phyloP scores from a whole-genome alignment of 2,797 vertebrate species.

The Nannoperca australis region DNA sequence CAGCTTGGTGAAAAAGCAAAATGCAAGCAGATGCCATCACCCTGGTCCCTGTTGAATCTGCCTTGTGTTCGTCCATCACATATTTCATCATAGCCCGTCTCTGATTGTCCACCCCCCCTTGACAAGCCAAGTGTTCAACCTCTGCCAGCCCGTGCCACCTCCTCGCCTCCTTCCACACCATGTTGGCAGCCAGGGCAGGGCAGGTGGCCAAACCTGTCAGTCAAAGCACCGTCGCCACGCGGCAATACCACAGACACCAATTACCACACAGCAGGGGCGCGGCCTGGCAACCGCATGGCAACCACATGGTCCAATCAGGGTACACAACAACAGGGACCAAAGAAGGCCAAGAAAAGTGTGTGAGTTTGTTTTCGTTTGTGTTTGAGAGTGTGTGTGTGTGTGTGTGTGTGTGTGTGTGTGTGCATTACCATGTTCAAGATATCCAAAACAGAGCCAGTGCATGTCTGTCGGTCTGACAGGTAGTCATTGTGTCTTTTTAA shows the following conservation, averaged over 20 bases:
- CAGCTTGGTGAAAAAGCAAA: not conserved
- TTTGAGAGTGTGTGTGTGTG: constrained; percentile 31
- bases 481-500: constrained; percentile 72
- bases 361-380: constrained; percentile 26
- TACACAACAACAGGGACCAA: constrained; percentile 83
- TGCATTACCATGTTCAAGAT: constrained; percentile 41
- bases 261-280: constrained; percentile 88
- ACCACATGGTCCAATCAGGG: constrained; percentile 88
- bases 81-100: constrained; percentile 54
- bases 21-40: constrained; percentile 56
- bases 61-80: constrained; percentile 54
- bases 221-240: constrained; percentile 82
- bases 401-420: constrained; percentile 11
- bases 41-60: constrained; percentile 56
- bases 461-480: constrained; percentile 44
- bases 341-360: constrained; percentile 79
- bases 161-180: constrained; percentile 64
- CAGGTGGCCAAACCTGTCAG: constrained; percentile 89
- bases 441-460: constrained; percentile 44
- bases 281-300: constrained; percentile 87
- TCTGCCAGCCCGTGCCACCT: constrained; percentile 62
- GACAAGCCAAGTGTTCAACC: constrained; percentile 62
- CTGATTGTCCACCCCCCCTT: constrained; percentile 58
- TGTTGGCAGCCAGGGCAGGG: constrained; percentile 82
- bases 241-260: constrained; percentile 86